Conservation (phyloP, 2,113 vertebrate genomes). For the Labeo catla region DNA sequence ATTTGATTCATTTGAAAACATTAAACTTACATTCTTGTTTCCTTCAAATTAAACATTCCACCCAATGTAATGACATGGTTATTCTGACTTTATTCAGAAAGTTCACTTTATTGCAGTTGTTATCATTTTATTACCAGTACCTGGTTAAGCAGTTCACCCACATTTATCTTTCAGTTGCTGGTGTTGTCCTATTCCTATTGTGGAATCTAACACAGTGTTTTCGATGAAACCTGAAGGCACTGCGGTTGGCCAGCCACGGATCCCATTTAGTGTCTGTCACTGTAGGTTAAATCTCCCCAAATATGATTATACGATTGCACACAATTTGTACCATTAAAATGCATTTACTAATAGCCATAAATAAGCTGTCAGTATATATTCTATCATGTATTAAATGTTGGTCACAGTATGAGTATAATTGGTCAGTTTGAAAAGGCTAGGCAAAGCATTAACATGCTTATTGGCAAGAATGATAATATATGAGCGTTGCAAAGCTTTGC, state of each 20-base stretch:
- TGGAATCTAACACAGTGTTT: neutral
- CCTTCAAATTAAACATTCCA: neutral
- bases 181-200: neutral
- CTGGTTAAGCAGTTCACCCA: neutral
- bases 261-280: neutral
- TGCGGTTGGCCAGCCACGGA: neutral
- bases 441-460: neutral
- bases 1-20: conserved; percentile 42
- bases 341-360: neutral
- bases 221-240: neutral
- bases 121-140: neutral
- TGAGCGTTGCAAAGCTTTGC: neutral
- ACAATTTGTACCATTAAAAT: conserved; percentile 22
- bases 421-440: conserved; percentile 22
- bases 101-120: neutral
- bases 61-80: neutral
- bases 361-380: conserved; percentile 2
- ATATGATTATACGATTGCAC: conserved; percentile 5
- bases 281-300: neutral
- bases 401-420: conserved; percentile 13
- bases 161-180: neutral
- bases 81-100: neutral
- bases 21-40: neutral
- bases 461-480: neutral
- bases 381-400: neutral